phyloP scores from a whole-genome alignment of 2,888 invertebrate species.

The Ganaspis brasiliensis region DNA sequence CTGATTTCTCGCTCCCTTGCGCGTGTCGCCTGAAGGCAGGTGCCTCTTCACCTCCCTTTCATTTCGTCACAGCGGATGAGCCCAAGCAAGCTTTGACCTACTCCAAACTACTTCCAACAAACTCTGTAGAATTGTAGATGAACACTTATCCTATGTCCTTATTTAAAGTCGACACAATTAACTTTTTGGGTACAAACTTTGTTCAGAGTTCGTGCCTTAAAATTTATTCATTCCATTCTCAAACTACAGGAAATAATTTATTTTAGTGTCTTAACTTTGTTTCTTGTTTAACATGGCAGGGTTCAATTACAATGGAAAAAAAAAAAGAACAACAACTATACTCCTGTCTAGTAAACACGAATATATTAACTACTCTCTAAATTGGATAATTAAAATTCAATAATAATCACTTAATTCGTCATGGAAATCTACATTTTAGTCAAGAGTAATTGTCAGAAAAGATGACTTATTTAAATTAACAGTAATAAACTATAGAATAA shows the following conservation, averaged over 20 bases:
- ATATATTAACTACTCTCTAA: too few relatives aligned
- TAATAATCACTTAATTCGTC: too few relatives aligned
- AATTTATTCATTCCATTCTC: slow-evolving; percentile 7
- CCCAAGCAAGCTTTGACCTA: slow-evolving; percentile 42
- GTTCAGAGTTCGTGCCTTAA: neutral
- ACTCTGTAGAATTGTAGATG: neutral
- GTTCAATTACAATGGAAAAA: too few relatives aligned
- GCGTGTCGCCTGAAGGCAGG: slow-evolving; percentile 44
- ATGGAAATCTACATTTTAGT: too few relatives aligned
- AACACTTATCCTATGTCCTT: slow-evolving; percentile 10
- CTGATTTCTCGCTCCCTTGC: slow-evolving; percentile 44
- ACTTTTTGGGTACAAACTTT: neutral
- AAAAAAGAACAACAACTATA: too few relatives aligned
- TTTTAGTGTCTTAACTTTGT: neutral
- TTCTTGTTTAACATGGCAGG: neutral
- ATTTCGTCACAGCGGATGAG: slow-evolving; percentile 41
- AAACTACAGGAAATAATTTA: slow-evolving; percentile 11
- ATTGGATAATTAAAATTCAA: too few relatives aligned
- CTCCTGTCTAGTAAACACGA: too few relatives aligned
- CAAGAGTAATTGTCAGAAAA: too few relatives aligned
- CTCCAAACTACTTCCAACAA: slow-evolving; percentile 42
- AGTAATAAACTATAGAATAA: too few relatives aligned
- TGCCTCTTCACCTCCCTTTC: slow-evolving; percentile 32
- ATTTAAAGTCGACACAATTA: neutral
- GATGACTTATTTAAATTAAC: too few relatives aligned